A percentile compares a stretch with the other conserved stretches of the same genome.
These are phyloP conservation scores for Cristatella mucedo DNA, from an alignment of 2,888 invertebrate genomes.

Conservation along the genomic window DNA sequence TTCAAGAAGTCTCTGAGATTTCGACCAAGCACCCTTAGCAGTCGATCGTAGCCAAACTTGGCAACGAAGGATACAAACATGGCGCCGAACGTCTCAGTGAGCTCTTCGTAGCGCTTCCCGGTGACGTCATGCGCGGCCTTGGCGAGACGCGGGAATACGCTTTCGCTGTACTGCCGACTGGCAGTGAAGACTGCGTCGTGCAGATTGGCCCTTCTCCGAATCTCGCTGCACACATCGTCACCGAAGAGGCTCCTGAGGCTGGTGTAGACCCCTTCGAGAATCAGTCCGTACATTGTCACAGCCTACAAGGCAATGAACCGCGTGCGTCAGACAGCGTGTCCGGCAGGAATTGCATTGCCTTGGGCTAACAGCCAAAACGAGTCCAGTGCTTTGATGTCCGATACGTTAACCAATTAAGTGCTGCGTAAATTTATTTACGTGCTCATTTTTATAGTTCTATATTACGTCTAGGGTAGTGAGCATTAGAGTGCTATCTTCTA, in stretches of 20 bases:
- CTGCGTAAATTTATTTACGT: too few species aligned
- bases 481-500: too few species aligned
- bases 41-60: conserved; percentile 75
- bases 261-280: conserved; percentile 81
- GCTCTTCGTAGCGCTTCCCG: conserved; percentile 64
- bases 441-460: too few species aligned
- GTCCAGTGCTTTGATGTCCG: too few species aligned
- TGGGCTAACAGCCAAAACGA: too few species aligned
- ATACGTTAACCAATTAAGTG: too few species aligned
- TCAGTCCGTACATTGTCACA: conserved; percentile 84
- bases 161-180: conserved; percentile 65
- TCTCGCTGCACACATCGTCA: conserved; percentile 81
- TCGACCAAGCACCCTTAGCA: conserved; percentile 47
- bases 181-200: not conserved
- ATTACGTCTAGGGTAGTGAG: too few species aligned
- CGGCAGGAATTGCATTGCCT: too few species aligned
- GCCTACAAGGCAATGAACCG: too few species aligned
- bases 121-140: conserved; percentile 22
- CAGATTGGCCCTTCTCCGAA: conserved; percentile 44
- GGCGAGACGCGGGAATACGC: conserved; percentile 63
- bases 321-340: too few species aligned
- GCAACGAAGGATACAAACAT: conserved; percentile 83
- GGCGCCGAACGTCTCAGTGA: conserved; percentile 85
- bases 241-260: conserved; percentile 80
- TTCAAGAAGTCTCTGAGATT: conserved; percentile 90